Percentiles rank a stretch among this genome's conserved stretches.
Evolutionary conservation across 2,113 vertebrate species (phyloP).

Genomic region (Scartelaos histophorus): DNA sequence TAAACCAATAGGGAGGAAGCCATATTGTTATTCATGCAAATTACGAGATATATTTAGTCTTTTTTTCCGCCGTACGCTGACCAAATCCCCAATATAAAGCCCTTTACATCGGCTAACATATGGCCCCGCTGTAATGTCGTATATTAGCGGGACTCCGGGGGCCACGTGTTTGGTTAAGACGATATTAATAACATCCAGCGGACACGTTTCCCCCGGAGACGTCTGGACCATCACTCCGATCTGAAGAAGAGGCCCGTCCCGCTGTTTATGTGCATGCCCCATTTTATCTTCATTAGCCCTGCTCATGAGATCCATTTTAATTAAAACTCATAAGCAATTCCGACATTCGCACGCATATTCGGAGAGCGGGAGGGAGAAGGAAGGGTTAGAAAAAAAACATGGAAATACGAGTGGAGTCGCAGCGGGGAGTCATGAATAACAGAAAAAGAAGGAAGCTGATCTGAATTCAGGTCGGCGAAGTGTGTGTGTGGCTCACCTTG

Average conservation of each 20-base stretch:
- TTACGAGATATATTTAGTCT: too few relatives aligned
- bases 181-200: conserved; percentile 6
- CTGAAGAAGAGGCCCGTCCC: conserved; percentile 41
- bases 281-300: conserved; percentile 61
- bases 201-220: not conserved
- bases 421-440: conserved; percentile 43
- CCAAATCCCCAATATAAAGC: too few relatives aligned
- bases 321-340: conserved; percentile 66
- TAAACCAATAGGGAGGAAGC: too few relatives aligned
- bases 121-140: not conserved
- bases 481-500: conserved; percentile 28
- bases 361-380: conserved; percentile 16
- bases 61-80: too few relatives aligned
- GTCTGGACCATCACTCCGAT: conserved; percentile 18
- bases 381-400: conserved; percentile 18
- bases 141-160: not conserved
- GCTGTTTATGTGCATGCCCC: conserved; percentile 41
- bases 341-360: not conserved
- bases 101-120: not conserved
- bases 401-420: not conserved
- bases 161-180: conserved; percentile 1
- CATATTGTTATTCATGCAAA: too few relatives aligned
- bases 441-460: conserved; percentile 14
- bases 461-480: conserved; percentile 43
- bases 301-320: conserved; percentile 72